Evolutionary conservation across 1,140 invertebrate genomes (phyloP).

Genomic region (Colletes gigas): DNA sequence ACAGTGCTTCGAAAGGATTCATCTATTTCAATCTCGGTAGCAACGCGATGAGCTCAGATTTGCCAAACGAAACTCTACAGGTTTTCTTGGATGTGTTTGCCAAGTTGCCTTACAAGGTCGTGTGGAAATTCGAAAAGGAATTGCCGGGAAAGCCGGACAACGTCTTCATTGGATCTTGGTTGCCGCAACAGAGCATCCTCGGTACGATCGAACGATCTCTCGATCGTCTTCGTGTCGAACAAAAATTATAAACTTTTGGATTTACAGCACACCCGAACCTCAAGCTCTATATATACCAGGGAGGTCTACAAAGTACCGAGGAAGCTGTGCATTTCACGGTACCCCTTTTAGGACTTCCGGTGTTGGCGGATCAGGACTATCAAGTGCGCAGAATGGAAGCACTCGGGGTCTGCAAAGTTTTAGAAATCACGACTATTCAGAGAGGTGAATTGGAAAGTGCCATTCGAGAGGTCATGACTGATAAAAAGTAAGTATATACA

Average conservation of each 20-base stretch:
- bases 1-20: conserved; percentile 80
- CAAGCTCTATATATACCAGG: conserved; percentile 81
- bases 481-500: conserved; percentile 52
- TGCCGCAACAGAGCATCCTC: conserved; percentile 76
- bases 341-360: conserved; percentile 79
- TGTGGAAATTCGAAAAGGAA: conserved; percentile 68
- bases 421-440: conserved; percentile 50
- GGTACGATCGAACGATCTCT: conserved; percentile 60
- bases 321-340: conserved; percentile 79
- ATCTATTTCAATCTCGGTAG: conserved; percentile 84
- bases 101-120: conserved; percentile 62
- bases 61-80: conserved; percentile 60
- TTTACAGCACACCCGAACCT: conserved; percentile 76
- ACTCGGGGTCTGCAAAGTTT: conserved; percentile 55
- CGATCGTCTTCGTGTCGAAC: too few species aligned
- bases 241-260: background rate
- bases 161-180: conserved; percentile 73
- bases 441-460: conserved; percentile 39
- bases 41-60: conserved; percentile 68
- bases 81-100: conserved; percentile 81
- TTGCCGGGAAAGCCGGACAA: conserved; percentile 61
- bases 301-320: conserved; percentile 80
- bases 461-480: conserved; percentile 57
- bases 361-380: conserved; percentile 68
- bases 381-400: conserved; percentile 56